These are phyloP conservation scores for Ceratosolen solmsi DNA, from an alignment of 1,140 invertebrate genomes.

Conservation along the genomic window DNA sequence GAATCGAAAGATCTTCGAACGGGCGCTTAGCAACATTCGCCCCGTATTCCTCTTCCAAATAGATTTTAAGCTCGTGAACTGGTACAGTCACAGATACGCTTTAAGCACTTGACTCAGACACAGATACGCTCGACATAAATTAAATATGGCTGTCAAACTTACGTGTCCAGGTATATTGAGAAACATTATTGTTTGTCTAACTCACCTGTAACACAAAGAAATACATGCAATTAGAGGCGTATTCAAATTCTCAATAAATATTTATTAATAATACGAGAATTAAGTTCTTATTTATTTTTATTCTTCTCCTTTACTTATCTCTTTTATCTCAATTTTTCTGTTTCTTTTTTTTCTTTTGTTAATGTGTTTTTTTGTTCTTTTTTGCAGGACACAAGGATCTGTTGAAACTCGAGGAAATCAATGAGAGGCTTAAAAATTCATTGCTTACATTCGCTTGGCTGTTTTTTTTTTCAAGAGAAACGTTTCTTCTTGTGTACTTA, in stretches of 20 bases:
- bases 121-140: not conserved
- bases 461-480: no score
- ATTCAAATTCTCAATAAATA: not conserved
- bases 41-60: not conserved
- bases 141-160: slow-evolving; percentile 14
- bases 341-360: not conserved
- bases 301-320: no score
- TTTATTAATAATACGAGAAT: not conserved
- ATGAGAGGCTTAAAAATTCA: no score
- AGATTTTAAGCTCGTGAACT: not conserved
- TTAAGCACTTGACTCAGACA: not conserved
- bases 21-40: not conserved
- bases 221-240: not conserved
- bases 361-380: no score
- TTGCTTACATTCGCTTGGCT: no score
- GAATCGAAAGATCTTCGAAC: no score
- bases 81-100: not conserved
- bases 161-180: not conserved
- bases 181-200: not conserved
- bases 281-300: not conserved
- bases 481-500: no score
- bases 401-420: no score
- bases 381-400: no score
- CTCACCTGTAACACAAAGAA: slow-evolving; percentile 42
- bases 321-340: not conserved